Percentiles rank a stretch among this genome's conserved stretches.
These are phyloP conservation scores for Galerucella calmariensis DNA, from an alignment of 2,888 invertebrate species.

Conservation along the genomic window DNA sequence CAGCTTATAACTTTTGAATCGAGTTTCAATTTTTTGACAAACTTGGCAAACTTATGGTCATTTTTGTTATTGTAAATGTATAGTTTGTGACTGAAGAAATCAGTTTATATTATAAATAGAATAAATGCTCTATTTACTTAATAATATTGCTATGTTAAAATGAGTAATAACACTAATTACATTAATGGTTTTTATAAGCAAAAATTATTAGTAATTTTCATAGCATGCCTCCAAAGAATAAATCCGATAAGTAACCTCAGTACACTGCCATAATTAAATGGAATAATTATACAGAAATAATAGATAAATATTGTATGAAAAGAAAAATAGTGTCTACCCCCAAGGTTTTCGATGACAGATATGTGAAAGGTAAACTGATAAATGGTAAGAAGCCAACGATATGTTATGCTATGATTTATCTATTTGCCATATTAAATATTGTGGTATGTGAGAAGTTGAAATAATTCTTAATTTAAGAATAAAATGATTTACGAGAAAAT, in stretches of 20 bases:
- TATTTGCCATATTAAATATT: not conserved
- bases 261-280: constrained; percentile 31
- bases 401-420: constrained; percentile 10
- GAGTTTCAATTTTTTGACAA: too few relatives aligned
- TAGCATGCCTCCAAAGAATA: constrained; percentile 13
- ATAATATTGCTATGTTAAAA: not conserved
- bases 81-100: too few relatives aligned
- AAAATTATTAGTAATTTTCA: constrained; percentile 13
- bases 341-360: constrained; percentile 31
- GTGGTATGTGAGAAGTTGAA: constrained; percentile 6
- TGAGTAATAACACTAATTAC: not conserved
- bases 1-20: too few relatives aligned
- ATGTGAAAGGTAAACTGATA: constrained; percentile 25
- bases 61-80: too few relatives aligned
- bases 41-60: too few relatives aligned
- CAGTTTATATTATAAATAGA: too few relatives aligned
- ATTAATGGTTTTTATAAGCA: not conserved
- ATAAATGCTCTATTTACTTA: too few relatives aligned
- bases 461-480: too few relatives aligned
- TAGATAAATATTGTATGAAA: constrained; percentile 22
- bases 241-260: constrained; percentile 21
- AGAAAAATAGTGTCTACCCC: constrained; percentile 22
- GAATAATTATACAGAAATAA: constrained; percentile 38
- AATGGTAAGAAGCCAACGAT: constrained; percentile 17
- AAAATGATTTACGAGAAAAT: too few relatives aligned